Conservation (phyloP, 2,888 invertebrate genomes). For the Neoaliturus tenellus region DNA sequence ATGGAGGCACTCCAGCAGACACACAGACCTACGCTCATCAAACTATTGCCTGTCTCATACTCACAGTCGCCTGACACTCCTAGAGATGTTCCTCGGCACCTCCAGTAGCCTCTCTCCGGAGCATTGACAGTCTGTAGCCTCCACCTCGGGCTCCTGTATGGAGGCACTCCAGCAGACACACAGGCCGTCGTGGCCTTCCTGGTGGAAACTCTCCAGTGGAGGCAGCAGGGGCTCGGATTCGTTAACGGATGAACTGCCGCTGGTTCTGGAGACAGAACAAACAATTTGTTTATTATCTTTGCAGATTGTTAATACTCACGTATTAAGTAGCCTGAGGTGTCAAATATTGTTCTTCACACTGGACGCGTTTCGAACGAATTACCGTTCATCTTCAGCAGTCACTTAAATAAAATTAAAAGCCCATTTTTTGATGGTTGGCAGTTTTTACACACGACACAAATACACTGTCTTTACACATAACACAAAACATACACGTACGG, state of each 20-base stretch:
- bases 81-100: background rate
- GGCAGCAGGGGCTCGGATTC: constrained; percentile 18
- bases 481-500: too few species aligned
- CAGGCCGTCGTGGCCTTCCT: background rate
- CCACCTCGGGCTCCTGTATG: background rate
- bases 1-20: constrained; percentile 13
- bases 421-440: too few species aligned
- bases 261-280: background rate
- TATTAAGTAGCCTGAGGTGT: too few species aligned
- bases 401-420: too few species aligned
- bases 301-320: too few species aligned
- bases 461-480: too few species aligned
- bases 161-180: constrained; percentile 22
- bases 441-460: too few species aligned
- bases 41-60: too few species aligned
- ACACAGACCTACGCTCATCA: background rate
- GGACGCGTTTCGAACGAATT: too few species aligned
- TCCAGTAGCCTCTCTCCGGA: background rate
- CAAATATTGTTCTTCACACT: too few species aligned
- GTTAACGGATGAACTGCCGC: background rate
- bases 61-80: background rate
- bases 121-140: constrained; percentile 30
- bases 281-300: too few species aligned
- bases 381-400: too few species aligned
- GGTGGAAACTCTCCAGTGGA: background rate